A percentile compares a stretch with the other conserved stretches of the same genome.
These are phyloP conservation scores for Luperina testacea DNA, from an alignment of 2,888 invertebrate species.

Conservation along the genomic window DNA sequence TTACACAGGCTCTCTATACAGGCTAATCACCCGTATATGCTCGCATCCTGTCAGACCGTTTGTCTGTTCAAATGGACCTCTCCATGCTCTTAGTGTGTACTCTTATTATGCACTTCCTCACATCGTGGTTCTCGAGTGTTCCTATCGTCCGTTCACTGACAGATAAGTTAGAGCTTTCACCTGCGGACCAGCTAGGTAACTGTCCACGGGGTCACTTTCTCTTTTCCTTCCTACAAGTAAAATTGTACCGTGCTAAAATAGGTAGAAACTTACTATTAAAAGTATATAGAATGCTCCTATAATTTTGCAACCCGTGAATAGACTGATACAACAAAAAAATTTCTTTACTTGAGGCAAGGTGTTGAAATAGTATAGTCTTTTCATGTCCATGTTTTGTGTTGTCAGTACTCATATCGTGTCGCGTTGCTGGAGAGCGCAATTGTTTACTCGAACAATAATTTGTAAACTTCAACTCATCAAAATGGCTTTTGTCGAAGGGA, in stretches of 20 bases:
- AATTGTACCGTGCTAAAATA: background rate
- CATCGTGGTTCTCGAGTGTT: background rate
- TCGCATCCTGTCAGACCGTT: background rate
- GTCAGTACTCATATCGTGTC: background rate
- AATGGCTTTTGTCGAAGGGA: background rate
- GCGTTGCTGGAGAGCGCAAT: background rate
- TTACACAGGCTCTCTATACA: too few species aligned
- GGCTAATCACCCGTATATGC: background rate
- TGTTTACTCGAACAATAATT: background rate
- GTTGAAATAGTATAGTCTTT: conserved; percentile 8
- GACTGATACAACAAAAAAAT: conserved; percentile 17
- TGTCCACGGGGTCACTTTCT: background rate
- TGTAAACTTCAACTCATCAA: background rate
- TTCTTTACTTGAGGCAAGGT: conserved; percentile 17
- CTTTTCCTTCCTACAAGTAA: background rate
- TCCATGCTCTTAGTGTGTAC: background rate
- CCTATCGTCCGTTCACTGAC: background rate
- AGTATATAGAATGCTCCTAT: conserved; percentile 18
- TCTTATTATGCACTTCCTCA: background rate
- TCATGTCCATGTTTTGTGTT: conserved; percentile 4
- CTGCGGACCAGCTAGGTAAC: background rate
- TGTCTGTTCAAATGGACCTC: background rate
- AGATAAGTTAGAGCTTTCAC: background rate
- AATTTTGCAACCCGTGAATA: conserved; percentile 15
- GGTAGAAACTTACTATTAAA: conserved; percentile 34